A percentile compares a stretch with the other conserved stretches of the same genome.
Evolutionary conservation across 2,797 vertebrate species (phyloP).

Genomic region (Periparus ater): DNA sequence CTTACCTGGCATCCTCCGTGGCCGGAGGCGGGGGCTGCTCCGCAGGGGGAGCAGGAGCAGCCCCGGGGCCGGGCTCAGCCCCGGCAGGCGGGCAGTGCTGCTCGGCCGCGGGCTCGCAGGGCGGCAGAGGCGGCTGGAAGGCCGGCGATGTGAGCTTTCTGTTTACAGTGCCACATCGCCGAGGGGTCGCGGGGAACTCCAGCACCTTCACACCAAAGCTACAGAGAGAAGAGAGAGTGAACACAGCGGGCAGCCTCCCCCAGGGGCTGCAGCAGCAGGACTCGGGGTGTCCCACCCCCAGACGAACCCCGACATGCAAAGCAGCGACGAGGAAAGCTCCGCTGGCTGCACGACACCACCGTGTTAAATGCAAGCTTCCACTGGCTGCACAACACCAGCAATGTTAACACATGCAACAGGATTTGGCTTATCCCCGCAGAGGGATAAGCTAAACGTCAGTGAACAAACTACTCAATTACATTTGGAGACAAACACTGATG

Average conservation of each 20-base stretch:
- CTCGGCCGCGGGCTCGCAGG: conserved; percentile 86
- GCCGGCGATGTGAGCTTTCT: conserved; percentile 96
- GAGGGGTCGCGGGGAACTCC: conserved; percentile 86
- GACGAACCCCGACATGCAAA: conserved; percentile 57
- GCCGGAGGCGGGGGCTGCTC: conserved; percentile 81
- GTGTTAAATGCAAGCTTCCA: neutral
- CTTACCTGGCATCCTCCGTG: conserved; percentile 93
- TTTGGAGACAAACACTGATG: neutral
- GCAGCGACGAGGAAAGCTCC: conserved; percentile 17
- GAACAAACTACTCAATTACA: neutral
- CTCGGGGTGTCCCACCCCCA: neutral
- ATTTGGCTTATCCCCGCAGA: neutral
- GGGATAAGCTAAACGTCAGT: neutral
- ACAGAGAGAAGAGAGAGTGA: conserved; percentile 82
- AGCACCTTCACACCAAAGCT: conserved; percentile 94
- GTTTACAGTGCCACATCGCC: conserved; percentile 92
- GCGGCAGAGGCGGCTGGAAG: conserved; percentile 96
- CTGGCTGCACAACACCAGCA: neutral
- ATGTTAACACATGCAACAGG: conserved; percentile 17
- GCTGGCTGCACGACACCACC: neutral
- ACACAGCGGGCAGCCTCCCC: conserved; percentile 73
- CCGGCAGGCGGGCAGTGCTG: conserved; percentile 76
- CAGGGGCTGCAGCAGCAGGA: conserved; percentile 58
- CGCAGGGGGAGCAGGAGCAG: conserved; percentile 77
- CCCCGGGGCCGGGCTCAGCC: conserved; percentile 79